A percentile compares a stretch with the other conserved stretches of the same genome.
Conservation (phyloP, 2,113 vertebrate genomes). For the Martes martes region DNA sequence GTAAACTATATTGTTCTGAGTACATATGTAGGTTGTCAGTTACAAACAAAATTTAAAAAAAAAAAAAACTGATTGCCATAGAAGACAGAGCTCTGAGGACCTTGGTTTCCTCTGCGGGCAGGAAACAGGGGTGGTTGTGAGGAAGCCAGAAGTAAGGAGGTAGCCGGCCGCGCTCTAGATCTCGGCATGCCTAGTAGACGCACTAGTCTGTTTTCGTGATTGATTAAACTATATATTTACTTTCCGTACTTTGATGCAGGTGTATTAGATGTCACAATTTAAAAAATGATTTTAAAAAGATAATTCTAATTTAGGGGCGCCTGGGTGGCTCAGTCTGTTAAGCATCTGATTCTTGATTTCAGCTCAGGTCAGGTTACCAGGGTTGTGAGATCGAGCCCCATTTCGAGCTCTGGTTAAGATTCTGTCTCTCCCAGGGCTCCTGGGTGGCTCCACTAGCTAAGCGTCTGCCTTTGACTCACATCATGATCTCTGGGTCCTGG, state of each 20-base stretch:
- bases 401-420: not conserved
- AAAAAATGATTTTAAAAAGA: not conserved
- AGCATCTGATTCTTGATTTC: not conserved
- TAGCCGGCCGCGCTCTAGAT: accelerated
- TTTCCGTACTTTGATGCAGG: not conserved
- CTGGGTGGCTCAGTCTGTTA: not conserved
- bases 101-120: not conserved
- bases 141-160: not conserved
- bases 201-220: not conserved
- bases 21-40: not conserved
- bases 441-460: not conserved
- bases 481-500: not conserved
- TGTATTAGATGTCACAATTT: not conserved
- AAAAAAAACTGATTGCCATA: not conserved
- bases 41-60: not conserved
- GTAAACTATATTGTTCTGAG: not conserved
- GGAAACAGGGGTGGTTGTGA: too few species aligned
- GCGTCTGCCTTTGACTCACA: not conserved
- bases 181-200: not conserved
- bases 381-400: not conserved
- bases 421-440: not conserved
- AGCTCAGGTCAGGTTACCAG: not conserved
- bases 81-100: not conserved
- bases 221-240: not conserved
- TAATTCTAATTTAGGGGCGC: not conserved